Evolutionary conservation across 2,797 vertebrate species (phyloP).

Genomic region (Siniperca undulata): DNA sequence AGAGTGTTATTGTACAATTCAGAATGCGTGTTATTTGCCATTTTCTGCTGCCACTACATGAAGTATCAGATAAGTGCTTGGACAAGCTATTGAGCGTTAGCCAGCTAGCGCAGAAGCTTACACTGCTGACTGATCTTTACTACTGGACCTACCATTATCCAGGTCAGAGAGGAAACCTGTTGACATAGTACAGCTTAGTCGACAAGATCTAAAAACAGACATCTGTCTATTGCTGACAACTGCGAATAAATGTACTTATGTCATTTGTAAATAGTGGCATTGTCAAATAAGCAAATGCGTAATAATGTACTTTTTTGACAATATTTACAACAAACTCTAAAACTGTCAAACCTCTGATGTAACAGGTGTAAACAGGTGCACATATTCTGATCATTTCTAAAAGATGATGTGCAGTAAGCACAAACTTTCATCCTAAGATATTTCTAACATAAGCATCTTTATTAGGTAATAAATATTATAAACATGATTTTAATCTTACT

Average conservation of each 20-base stretch:
- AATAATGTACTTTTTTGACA: neutral
- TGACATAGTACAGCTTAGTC: constrained; percentile 71
- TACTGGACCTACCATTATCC: constrained; percentile 73
- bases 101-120: constrained; percentile 60
- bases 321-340: neutral
- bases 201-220: constrained; percentile 55
- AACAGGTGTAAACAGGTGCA: neutral
- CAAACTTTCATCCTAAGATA: neutral
- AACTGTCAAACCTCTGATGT: neutral
- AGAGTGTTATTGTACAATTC: constrained; percentile 23
- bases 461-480: neutral
- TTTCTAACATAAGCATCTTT: neutral
- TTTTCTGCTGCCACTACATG: constrained; percentile 62
- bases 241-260: constrained; percentile 34
- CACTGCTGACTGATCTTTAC: constrained; percentile 64
- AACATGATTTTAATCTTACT: neutral
- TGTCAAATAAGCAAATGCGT: constrained; percentile 13
- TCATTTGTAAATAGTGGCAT: constrained; percentile 14
- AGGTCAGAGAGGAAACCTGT: constrained; percentile 79
- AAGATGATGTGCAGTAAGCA: neutral
- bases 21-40: constrained; percentile 51
- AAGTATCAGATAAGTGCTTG: constrained; percentile 65
- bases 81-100: constrained; percentile 49
- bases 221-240: constrained; percentile 44
- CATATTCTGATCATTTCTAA: neutral